These are phyloP conservation scores for Hydractinia symbiolongicarpus DNA, from an alignment of 30 jellyfish, hydroid and myxozoan genomes.

Conservation along the genomic window DNA sequence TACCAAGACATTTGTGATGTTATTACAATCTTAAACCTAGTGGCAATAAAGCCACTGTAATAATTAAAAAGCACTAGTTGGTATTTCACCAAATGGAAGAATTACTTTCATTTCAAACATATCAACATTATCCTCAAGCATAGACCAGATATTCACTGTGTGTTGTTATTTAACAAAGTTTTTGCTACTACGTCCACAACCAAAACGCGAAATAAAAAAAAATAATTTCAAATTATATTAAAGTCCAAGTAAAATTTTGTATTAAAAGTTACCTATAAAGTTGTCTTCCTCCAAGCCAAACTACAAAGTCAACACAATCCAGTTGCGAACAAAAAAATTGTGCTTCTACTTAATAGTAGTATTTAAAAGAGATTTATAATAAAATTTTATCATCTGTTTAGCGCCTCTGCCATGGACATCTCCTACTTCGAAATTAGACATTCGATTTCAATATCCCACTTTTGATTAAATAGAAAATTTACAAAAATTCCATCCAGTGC, in stretches of 20 bases:
- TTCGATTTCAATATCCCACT: no score
- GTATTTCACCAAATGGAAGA: no score
- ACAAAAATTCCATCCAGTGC: no score
- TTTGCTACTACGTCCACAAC: neutral
- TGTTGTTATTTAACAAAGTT: neutral
- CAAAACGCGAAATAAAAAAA: neutral
- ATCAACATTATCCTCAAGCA: neutral
- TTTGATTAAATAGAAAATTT: no score
- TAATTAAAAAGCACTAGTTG: no score
- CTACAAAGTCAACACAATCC: neutral
- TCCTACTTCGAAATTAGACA: neutral
- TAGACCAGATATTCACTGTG: neutral
- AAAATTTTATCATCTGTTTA: neutral
- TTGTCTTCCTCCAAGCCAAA: slow-evolving; percentile 3
- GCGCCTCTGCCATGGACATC: neutral
- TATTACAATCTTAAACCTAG: no score
- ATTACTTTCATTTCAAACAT: no score
- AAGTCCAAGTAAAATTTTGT: neutral
- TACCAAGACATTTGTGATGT: no score
- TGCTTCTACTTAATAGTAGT: no score
- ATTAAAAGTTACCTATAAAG: neutral
- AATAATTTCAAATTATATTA: neutral
- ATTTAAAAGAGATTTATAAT: neutral
- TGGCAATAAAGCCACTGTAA: no score
- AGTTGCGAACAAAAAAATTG: no score